phyloP scores from a whole-genome alignment of 2,888 invertebrate species.

The Prosopocoilus inquinatus region DNA sequence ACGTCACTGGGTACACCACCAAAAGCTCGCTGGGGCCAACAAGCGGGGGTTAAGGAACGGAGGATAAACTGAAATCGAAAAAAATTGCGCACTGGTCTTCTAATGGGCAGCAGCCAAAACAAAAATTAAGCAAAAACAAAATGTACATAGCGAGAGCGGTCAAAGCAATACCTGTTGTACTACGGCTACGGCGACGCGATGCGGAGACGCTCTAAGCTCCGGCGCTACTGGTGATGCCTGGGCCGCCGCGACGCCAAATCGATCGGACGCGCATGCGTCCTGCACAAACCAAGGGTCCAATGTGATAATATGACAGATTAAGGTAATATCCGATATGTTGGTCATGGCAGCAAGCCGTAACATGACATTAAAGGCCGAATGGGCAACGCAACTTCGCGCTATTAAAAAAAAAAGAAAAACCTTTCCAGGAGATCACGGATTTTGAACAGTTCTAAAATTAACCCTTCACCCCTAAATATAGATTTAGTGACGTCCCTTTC shows the following conservation, averaged over 20 bases:
- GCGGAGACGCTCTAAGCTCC: constrained; percentile 53
- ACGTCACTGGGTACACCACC: no score
- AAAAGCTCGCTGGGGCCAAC: background rate
- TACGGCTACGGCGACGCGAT: constrained; percentile 29
- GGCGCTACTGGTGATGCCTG: constrained; percentile 54
- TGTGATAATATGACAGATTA: constrained; percentile 32
- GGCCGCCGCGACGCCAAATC: constrained; percentile 56
- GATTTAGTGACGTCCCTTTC: no score
- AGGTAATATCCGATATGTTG: constrained; percentile 26
- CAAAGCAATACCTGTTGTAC: constrained; percentile 45
- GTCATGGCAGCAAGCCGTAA: constrained; percentile 13
- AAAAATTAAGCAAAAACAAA: background rate
- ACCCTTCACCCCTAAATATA: background rate
- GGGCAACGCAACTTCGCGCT: background rate
- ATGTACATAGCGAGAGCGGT: constrained; percentile 20
- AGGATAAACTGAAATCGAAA: background rate
- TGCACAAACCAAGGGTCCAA: constrained; percentile 19
- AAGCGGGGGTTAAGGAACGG: background rate
- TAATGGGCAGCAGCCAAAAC: background rate
- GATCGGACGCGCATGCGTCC: constrained; percentile 54
- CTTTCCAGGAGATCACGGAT: background rate
- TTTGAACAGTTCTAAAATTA: background rate
- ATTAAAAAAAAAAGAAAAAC: background rate
- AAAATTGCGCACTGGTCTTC: background rate
- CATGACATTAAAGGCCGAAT: background rate